Conservation (phyloP, 2,888 invertebrate genomes). For the Drosophila ustulata region DNA sequence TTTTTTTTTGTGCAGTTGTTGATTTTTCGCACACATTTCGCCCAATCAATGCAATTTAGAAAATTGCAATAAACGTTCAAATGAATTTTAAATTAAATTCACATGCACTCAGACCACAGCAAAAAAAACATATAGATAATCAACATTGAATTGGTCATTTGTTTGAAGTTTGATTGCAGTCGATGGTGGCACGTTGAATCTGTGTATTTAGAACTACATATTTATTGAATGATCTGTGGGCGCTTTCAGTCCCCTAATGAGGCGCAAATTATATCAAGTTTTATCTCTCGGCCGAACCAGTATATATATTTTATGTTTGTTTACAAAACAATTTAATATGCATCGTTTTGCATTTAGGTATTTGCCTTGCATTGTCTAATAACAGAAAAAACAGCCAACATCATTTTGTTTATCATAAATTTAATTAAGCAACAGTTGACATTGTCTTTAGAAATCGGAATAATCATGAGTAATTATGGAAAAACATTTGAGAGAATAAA, state of each 20-base stretch:
- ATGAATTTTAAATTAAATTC: conserved; percentile 59
- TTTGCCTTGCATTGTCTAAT: background rate
- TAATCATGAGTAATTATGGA: background rate
- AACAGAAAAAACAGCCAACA: background rate
- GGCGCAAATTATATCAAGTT: conserved; percentile 51
- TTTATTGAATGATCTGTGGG: conserved; percentile 39
- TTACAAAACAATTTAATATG: conserved; percentile 14
- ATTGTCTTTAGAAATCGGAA: background rate
- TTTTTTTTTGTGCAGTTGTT: conserved; percentile 17
- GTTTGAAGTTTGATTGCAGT: conserved; percentile 36
- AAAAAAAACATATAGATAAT: conserved; percentile 15
- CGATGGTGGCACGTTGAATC: conserved; percentile 14
- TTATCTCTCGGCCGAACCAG: conserved; percentile 1
- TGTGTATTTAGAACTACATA: background rate
- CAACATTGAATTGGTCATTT: conserved; percentile 29
- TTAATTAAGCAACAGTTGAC: conserved; percentile 2
- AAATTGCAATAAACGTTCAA: conserved; percentile 66
- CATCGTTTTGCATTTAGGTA: conserved; percentile 20
- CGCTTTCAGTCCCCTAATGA: conserved; percentile 34
- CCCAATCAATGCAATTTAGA: conserved; percentile 70
- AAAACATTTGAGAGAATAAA: background rate
- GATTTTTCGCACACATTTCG: conserved; percentile 16
- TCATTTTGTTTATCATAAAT: background rate
- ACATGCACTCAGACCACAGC: conserved; percentile 35
- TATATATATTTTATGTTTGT: conserved; percentile 8